Conservation (phyloP, 2,888 invertebrate genomes). For the Zygogramma bicolorata region DNA sequence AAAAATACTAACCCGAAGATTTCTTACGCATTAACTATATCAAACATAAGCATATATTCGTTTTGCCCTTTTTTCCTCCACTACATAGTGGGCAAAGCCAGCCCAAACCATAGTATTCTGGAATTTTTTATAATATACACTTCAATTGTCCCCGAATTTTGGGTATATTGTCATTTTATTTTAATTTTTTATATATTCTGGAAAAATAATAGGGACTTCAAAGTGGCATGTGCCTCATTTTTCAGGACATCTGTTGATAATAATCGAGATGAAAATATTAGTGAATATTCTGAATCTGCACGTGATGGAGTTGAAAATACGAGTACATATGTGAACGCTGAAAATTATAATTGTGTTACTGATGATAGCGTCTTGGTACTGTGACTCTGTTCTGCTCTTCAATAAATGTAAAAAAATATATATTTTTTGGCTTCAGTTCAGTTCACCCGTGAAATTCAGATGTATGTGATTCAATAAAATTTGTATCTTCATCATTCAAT, state of each 20-base stretch:
- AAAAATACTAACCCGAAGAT: not conserved
- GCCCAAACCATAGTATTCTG: not conserved
- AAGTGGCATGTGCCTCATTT: not conserved
- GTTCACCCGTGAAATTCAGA: too few species aligned
- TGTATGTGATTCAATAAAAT: too few species aligned
- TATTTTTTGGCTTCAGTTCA: too few species aligned
- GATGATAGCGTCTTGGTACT: not conserved
- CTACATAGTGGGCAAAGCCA: not conserved
- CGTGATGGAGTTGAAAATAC: not conserved
- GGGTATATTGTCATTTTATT: not conserved
- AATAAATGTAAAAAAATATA: not conserved
- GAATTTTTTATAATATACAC: not conserved
- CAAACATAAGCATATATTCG: constrained; percentile 4
- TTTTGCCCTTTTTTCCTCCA: not conserved
- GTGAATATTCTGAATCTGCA: constrained; percentile 1
- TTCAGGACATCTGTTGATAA: not conserved
- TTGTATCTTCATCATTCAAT: too few species aligned
- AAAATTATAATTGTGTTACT: not conserved
- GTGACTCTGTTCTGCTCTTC: not conserved
- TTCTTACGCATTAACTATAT: not conserved
- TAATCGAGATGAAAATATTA: not conserved
- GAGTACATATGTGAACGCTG: not conserved
- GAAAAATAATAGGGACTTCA: constrained; percentile 14
- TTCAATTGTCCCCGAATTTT: not conserved
- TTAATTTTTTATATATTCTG: not conserved